These are phyloP conservation scores for Seira ritae DNA, from an alignment of 2,888 invertebrate genomes.

Conservation along the genomic window DNA sequence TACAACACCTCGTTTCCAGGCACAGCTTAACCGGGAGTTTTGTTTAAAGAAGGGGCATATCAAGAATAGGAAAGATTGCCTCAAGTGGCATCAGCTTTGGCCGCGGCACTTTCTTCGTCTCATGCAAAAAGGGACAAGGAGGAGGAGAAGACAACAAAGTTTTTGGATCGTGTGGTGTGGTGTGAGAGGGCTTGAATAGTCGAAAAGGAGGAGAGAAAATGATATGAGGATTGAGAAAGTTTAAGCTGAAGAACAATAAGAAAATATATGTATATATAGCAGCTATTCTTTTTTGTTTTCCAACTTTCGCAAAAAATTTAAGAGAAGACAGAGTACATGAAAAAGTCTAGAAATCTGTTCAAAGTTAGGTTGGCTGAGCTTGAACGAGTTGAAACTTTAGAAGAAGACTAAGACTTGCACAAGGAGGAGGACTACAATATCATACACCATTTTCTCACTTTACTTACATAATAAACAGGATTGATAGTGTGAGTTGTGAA, in stretches of 20 bases:
- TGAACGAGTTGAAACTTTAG: too few relatives aligned
- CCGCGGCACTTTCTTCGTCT: neutral
- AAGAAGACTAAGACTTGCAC: too few relatives aligned
- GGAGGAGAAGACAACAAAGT: conserved; percentile 27
- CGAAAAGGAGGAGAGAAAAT: too few relatives aligned
- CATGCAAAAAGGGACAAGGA: neutral
- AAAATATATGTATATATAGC: too few relatives aligned
- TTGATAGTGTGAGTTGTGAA: neutral
- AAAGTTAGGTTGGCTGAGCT: neutral
- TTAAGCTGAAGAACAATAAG: too few relatives aligned
- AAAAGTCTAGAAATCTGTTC: neutral
- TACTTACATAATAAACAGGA: neutral
- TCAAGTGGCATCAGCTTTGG: conserved; percentile 26
- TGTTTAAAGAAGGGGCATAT: neutral
- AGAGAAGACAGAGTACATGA: too few relatives aligned
- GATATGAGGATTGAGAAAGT: too few relatives aligned
- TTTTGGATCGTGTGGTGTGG: conserved; percentile 21
- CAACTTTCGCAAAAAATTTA: too few relatives aligned
- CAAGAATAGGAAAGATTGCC: too few relatives aligned
- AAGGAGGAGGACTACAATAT: neutral
- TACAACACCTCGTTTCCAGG: conserved; percentile 11
- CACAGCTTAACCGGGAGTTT: neutral
- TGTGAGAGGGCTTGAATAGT: conserved; percentile 54
- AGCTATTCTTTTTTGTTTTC: too few relatives aligned
- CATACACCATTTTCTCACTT: neutral